phyloP scores from a whole-genome alignment of 1,140 invertebrate species.

The Euwallacea fornicatus region DNA sequence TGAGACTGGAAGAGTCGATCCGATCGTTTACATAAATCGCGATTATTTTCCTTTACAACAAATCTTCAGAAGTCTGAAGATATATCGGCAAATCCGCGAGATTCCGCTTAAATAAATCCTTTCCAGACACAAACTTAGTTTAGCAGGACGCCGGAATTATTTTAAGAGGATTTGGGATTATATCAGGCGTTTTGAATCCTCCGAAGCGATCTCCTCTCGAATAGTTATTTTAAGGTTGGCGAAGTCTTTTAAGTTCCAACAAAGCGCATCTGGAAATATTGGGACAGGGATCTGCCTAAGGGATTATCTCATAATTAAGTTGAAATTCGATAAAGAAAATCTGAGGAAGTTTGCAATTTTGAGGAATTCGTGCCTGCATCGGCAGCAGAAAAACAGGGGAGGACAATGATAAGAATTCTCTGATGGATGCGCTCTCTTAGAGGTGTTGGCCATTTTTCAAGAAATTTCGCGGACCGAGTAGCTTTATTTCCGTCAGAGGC shows the following conservation, averaged over 20 bases:
- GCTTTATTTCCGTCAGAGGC: too few relatives aligned
- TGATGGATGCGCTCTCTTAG: too few relatives aligned
- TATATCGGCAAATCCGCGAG: slow-evolving; percentile 17
- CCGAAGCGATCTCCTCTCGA: not conserved
- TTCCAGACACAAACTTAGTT: slow-evolving; percentile 16
- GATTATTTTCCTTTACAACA: slow-evolving; percentile 14
- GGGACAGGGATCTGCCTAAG: not conserved
- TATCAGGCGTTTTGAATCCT: slow-evolving; percentile 11
- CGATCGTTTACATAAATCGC: slow-evolving; percentile 9
- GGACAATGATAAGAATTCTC: too few relatives aligned
- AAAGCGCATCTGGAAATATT: slow-evolving; percentile 7
- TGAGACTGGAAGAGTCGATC: too few relatives aligned
- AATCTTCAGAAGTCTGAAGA: slow-evolving; percentile 11
- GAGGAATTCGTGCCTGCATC: too few relatives aligned
- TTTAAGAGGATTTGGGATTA: slow-evolving; percentile 23
- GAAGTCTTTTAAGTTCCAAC: slow-evolving; percentile 15
- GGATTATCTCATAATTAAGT: slow-evolving; percentile 11
- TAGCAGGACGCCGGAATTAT: slow-evolving; percentile 12
- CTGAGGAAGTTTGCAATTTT: too few relatives aligned
- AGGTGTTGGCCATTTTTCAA: too few relatives aligned
- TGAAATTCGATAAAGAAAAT: not conserved
- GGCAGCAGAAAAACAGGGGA: too few relatives aligned
- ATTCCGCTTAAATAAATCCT: slow-evolving; percentile 22
- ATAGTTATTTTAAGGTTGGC: slow-evolving; percentile 24
- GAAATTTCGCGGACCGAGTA: too few relatives aligned